A percentile compares a stretch with the other conserved stretches of the same genome.
phyloP scores from a whole-genome alignment of 2,888 invertebrate genomes.

The Zygothrica quintamaculata region DNA sequence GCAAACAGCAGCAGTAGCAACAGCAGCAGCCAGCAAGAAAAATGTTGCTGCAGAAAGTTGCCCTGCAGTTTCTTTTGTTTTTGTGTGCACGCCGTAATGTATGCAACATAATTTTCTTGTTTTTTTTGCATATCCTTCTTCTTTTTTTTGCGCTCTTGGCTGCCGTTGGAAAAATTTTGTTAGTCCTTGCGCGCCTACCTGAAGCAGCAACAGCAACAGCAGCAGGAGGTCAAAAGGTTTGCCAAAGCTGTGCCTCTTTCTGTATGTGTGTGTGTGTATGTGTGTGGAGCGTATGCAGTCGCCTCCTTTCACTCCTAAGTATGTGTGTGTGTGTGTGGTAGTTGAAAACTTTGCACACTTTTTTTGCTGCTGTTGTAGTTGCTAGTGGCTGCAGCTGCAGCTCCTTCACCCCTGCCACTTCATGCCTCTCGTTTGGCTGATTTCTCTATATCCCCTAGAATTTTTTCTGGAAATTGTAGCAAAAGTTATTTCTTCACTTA shows the following conservation, averaged over 20 bases:
- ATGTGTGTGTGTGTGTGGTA: constrained; percentile 51
- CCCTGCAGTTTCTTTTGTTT: constrained; percentile 79
- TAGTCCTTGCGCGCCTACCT: constrained; percentile 55
- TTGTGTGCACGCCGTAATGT: constrained; percentile 78
- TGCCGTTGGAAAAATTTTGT: constrained; percentile 61
- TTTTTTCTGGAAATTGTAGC: constrained; percentile 66
- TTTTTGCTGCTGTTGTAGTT: constrained; percentile 52
- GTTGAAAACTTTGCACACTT: constrained; percentile 73
- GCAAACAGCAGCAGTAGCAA: constrained; percentile 56
- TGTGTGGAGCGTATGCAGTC: constrained; percentile 66
- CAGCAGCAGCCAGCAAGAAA: constrained; percentile 57
- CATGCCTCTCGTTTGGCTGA: constrained; percentile 47
- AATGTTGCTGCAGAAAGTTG: constrained; percentile 65
- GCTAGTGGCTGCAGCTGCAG: constrained; percentile 34
- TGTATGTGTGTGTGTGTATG: constrained; percentile 45
- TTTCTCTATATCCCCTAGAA: constrained; percentile 30
- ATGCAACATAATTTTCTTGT: constrained; percentile 67
- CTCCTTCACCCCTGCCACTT: background rate
- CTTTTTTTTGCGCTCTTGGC: constrained; percentile 61
- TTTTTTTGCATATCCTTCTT: constrained; percentile 12
- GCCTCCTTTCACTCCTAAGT: constrained; percentile 55
- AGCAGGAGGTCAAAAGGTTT: constrained; percentile 45
- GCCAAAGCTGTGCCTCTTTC: constrained; percentile 42
- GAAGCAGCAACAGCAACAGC: constrained; percentile 12
- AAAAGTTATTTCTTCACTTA: constrained; percentile 78